phyloP scores from a whole-genome alignment of 2,888 invertebrate genomes.

The Drosophila algonquin region DNA sequence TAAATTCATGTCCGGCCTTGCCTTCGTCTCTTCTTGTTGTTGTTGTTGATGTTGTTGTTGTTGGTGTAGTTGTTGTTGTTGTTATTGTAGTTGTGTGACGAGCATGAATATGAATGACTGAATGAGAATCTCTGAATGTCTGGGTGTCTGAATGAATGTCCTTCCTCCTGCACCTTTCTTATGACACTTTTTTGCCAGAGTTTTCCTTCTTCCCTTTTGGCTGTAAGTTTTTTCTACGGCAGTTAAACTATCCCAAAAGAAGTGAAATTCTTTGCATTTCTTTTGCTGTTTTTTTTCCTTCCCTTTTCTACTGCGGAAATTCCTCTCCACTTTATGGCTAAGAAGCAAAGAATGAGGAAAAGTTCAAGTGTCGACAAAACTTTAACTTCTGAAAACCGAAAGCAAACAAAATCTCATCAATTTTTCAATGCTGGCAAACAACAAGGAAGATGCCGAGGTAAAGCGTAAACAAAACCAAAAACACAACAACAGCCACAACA shows the following conservation, averaged over 20 bases:
- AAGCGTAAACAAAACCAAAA: not conserved
- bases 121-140: constrained; percentile 6
- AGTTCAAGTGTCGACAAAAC: constrained; percentile 58
- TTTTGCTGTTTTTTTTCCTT: not conserved
- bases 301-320: constrained; percentile 13
- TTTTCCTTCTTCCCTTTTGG: constrained; percentile 40
- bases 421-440: constrained; percentile 55
- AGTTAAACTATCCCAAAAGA: constrained; percentile 40
- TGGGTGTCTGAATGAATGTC: constrained; percentile 2
- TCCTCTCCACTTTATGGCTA: constrained; percentile 18
- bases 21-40: not conserved
- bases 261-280: constrained; percentile 3
- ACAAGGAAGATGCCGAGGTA: constrained; percentile 17
- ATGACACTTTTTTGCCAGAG: constrained; percentile 20
- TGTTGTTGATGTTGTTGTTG: constrained; percentile 5
- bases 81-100: constrained; percentile 2
- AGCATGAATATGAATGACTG: constrained; percentile 50
- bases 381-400: constrained; percentile 38
- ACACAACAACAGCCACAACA: constrained; percentile 31
- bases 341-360: constrained; percentile 27
- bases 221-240: constrained; percentile 27
- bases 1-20: constrained; percentile 61
- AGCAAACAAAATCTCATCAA: constrained; percentile 68
- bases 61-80: constrained; percentile 1
- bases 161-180: constrained; percentile 30